Percentiles rank a stretch among this genome's conserved stretches.
phyloP scores from a whole-genome alignment of 1,140 invertebrate genomes.

The Caerostris darwini region DNA sequence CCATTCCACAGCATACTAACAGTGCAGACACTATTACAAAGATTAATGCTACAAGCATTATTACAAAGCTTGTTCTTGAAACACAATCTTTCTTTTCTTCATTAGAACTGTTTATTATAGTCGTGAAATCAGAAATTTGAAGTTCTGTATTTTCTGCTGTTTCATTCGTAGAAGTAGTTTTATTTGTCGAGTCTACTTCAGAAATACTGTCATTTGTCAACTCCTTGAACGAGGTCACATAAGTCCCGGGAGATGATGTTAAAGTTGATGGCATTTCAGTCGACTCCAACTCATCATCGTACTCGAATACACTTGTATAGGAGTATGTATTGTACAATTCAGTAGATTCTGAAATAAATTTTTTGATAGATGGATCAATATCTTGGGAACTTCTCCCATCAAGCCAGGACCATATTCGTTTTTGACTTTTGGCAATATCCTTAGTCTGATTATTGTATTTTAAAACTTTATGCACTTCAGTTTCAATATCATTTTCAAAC shows the following conservation, averaged over 20 bases:
- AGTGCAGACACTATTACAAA: background rate
- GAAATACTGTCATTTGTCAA: background rate
- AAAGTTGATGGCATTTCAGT: background rate
- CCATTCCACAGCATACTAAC: background rate
- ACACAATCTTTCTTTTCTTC: background rate
- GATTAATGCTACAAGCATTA: background rate
- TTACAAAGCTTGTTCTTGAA: background rate
- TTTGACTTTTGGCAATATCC: background rate
- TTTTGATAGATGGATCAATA: background rate
- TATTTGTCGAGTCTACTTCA: background rate
- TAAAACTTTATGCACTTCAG: background rate
- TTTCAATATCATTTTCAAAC: background rate
- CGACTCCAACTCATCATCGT: background rate
- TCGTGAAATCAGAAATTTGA: background rate
- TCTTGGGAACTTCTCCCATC: background rate
- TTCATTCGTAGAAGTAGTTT: background rate
- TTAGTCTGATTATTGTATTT: background rate
- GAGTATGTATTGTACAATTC: background rate
- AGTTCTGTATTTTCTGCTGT: background rate
- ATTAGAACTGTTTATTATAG: background rate
- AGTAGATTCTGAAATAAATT: background rate
- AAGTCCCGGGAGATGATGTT: no score
- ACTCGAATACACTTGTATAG: background rate
- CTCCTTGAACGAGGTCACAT: background rate
- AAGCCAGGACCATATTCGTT: background rate